Base-by-base conservation (phyloP, 2,888 invertebrate genomes). In the Pharmacophagus antenor region DNA sequence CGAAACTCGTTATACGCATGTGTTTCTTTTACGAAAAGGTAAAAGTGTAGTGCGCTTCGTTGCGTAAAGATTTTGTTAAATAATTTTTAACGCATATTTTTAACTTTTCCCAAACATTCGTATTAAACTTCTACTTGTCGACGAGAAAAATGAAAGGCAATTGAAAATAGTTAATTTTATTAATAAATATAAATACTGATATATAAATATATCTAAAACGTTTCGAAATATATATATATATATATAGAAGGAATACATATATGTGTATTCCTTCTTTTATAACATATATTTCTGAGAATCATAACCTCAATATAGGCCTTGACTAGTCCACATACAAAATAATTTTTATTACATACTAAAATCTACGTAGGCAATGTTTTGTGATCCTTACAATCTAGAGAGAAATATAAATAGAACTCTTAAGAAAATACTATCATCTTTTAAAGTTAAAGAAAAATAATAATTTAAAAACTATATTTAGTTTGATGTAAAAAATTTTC, bases 161-260 rank as follows among this genome's bases (percentile, higher is more conserved):
- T 23, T 47, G 15, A 41, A 50, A 22, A 17, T 52, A 15, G 46
- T 42, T 48, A 56, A 21, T 57, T 66, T 67, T 67, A 70, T 71
- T 70, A 68, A 62, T 62, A 61, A 70, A 63, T n/a, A 64, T 73
- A 63, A 79, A 78, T 76, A 79, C 74, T 77, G 74, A 69, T 58
- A 65, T 66, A 68, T 62, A 64, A 69, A 72, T 71, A 74, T n/a
- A n/a, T n/a, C n/a, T n/a, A 72, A 67, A 49, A 56, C 51, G 56
- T 47, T 52, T 56, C 62, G 63, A 56, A 60, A 18, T 15, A 47
- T 68, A 67, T 25, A 64, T 22, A n/a, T n/a, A 72, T 71, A 74
- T n/a, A n/a, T n/a, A n/a, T n/a, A 72, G 66, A 49, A 56, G 51
- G 56, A 44, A 50, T 56, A 61, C 63, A 56, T 61, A 18, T 15